A percentile compares a stretch with the other conserved stretches of the same genome.
These are phyloP conservation scores for Spinus olivaceus DNA, from an alignment of 2,797 vertebrate genomes.

Conservation along the genomic window DNA sequence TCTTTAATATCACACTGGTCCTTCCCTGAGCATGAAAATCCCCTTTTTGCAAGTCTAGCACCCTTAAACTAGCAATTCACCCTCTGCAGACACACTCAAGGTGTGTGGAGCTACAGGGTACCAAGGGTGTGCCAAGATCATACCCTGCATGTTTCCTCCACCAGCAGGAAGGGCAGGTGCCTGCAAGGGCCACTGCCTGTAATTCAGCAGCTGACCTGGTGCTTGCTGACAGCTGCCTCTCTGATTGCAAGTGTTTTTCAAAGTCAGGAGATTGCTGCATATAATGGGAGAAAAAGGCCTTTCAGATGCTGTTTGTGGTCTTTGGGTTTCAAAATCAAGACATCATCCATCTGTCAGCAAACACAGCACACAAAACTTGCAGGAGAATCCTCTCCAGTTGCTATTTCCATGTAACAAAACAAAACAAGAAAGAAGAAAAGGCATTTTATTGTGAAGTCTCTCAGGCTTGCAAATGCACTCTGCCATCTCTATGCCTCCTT, in stretches of 20 bases:
- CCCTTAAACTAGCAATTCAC: background rate
- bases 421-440: background rate
- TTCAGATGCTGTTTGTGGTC: background rate
- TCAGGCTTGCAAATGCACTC: background rate
- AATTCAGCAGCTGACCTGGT: background rate
- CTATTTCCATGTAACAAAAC: background rate
- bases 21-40: background rate
- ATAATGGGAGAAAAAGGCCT: background rate
- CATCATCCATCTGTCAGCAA: background rate
- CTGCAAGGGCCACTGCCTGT: background rate
- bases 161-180: background rate
- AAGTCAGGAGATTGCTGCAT: background rate
- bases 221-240: background rate
- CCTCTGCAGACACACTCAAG: background rate
- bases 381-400: background rate
- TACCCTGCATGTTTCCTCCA: fast-evolving
- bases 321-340: conserved; percentile 10
- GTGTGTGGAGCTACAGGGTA: too few relatives aligned
- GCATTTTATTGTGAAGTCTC: background rate
- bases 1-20: background rate
- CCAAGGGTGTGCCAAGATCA: background rate
- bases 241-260: background rate
- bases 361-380: background rate
- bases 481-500: background rate
- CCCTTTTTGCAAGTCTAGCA: background rate